Base-by-base conservation (phyloP, 2,888 invertebrate genomes). In the Dascillus cervinus region DNA sequence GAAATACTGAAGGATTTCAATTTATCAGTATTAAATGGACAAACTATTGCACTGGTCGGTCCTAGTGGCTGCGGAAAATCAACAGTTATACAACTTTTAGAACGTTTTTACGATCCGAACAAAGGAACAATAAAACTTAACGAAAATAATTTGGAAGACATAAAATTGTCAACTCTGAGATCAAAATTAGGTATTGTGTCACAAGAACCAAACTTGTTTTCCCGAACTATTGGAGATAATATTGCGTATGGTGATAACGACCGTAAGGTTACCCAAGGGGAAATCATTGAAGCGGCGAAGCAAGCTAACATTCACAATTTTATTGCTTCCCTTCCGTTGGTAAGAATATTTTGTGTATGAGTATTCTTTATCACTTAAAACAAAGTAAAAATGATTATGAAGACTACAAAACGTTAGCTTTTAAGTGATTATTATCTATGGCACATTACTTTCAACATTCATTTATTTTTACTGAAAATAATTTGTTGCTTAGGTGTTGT, bases 191-290 rank as follows among this genome's bases (percentile, higher is more conserved):
- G 91, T 3, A 82, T 94, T 39, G 84, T 95, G 1, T 87, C 89
- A 2, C 95, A 95, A 65, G 94, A 95, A 55, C 94, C 92, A 0
- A 79, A 84, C 1, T 70, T 95, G 1, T 95, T 95, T 63, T 87
- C 90, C 59, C 73, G 85, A 32, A 84, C 85, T 3, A 89, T 95
- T 32, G 75, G 72, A 1, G 87, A 94, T 44, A 95, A 95, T 62
- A 94, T 96, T 45, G 82, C 86, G 0, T 95, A 95, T 55, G 95
- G 95, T 3, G 86, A 88, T 55, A 90, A 87, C 55, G 64, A 67
- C 0, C 65, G 80, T 8, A 57, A 58, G 2, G 76, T 83, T 1
- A 53, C 67, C 2, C 75, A 76, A 62, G 74, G 77, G 25, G 87
- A 90, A 55, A 73, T 92, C 22, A 79, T 89, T 1, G 69, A 74